Base-by-base conservation (phyloP, 92 coral and sea anemone genomes). In the Meandrina meandrites region DNA sequence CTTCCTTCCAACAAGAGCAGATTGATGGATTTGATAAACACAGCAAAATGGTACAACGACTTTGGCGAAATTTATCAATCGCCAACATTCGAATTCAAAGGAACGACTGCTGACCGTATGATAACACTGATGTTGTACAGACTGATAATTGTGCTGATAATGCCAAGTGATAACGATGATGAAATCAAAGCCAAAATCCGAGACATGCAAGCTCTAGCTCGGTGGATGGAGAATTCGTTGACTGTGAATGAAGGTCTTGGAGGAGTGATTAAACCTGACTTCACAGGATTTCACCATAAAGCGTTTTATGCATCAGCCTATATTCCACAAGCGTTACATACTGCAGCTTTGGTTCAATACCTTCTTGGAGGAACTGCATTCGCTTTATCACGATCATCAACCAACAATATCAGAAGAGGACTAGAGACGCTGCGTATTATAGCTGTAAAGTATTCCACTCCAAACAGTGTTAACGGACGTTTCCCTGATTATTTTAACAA, bases 41-140 rank as follows among this genome's bases (percentile, higher is more conserved):
- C 95, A 19, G 93, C 93, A 91, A 90, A 89, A 81, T 94, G 98
- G 98, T 94, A 90, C 90, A 89, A 51, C 76, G 91, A 90, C 71
- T 90, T 94, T 77, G 92, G 93, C 54, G 98, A 92, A 84, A 82
- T 94, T n/a, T 94, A 90, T 58, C 98, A 94, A 74, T 19, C 75
- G 10, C 82, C 88, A 48, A 54, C 68, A 12, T 86, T 86, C 34
- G 89, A 86, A 70, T 54, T 27, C 62, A 74, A 69, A 37, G 96
- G 97, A 18, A 93, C 96, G 3, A 93, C 98, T 28, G 94, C 96
- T 16, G 95, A 95, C 84, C 91, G 96, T 16, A 89, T 95, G 88
- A 90, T 92, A 36, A 93, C 96, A 37, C 76, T 84, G 24, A 57
- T 93, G 54, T 66, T 93, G 19, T 95, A 76, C 79, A 71, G 98